These are phyloP conservation scores for Eilema griseolum DNA, from an alignment of 2,888 invertebrate species.

Conservation along the genomic window DNA sequence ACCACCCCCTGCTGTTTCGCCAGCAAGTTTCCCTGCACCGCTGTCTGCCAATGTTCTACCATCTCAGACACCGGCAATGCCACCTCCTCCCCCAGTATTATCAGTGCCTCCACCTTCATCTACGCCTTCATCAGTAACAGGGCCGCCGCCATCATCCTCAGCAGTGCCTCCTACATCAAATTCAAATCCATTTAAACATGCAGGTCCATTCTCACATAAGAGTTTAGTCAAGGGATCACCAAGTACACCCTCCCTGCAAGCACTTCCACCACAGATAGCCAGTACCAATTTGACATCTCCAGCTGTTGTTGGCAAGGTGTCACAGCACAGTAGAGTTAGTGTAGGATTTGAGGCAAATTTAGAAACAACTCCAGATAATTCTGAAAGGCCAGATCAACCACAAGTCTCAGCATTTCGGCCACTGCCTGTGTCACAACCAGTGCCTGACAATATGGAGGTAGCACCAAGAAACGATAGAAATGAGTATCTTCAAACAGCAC, in stretches of 20 bases:
- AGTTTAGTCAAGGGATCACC: constrained; percentile 61
- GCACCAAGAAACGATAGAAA: constrained; percentile 90
- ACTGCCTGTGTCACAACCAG: constrained; percentile 62
- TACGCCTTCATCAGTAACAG: constrained; percentile 32
- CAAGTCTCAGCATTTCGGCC: constrained; percentile 63
- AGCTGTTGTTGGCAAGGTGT: constrained; percentile 69
- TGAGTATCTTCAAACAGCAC: constrained; percentile 92
- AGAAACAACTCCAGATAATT: constrained; percentile 90
- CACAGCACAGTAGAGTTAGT: constrained; percentile 70
- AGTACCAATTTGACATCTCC: constrained; percentile 71
- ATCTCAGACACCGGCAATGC: constrained; percentile 36
- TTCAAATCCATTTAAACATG: constrained; percentile 80
- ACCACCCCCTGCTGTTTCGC: constrained; percentile 52
- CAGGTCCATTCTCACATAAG: constrained; percentile 83
- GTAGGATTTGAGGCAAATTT: constrained; percentile 86
- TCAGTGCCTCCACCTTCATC: constrained; percentile 37
- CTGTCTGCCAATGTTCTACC: constrained; percentile 33
- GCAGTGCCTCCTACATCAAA: constrained; percentile 56
- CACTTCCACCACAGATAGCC: constrained; percentile 67
- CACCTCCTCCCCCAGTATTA: constrained; percentile 43
- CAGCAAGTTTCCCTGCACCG: constrained; percentile 52
- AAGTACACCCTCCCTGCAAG: constrained; percentile 55
- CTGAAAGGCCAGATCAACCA: constrained; percentile 88
- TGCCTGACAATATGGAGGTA: constrained; percentile 88
- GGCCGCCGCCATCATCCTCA: constrained; percentile 23